Evolutionary conservation across 2,113 vertebrate genomes (phyloP), one percentile per base, ranked within the genome.

Genomic region (Sinocyclocheilus anshuiensis): DNA sequence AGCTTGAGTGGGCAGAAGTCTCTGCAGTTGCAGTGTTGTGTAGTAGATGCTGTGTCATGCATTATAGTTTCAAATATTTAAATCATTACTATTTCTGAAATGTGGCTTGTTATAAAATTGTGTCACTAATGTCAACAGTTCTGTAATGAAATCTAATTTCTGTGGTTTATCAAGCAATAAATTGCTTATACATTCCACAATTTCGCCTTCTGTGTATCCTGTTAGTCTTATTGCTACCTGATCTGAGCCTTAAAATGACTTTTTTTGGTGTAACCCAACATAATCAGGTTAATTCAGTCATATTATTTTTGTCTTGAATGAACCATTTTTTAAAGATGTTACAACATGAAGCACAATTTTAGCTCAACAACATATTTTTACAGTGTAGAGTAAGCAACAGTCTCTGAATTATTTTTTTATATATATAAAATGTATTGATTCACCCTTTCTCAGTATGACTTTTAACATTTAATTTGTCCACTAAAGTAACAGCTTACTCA

Each of bases 401-500:
- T 55, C 6, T 55, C 16, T 55, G 15, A 16, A 53, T 53, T 15
- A 1, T 9, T 53, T 33, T 3, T 33, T 3, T 33, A 12, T 50
- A 50, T 50, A 50, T 50, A 12, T 12, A 50, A 48, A 7, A 16
- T 53, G 1, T 53, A 53, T 69, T 69, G 26, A 42, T 72, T 72
- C 20, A 22, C 69, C 1, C 9, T 22, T 72, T n/a, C 36, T 72
- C 69, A 42, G 36, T n/a, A 42, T 42, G 69, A 72, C 33, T 72
- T 72, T 39, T 72, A 42, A 4, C 9, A 39, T 42, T 42, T 77
- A 15, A 2, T 10, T 42, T 26, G 12, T 55, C 10, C 42, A 10
- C 71, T 87, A 26, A 81, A 71, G 67, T 10, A 71, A 77, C 59
- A 22, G 86, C 18, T 45, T 10, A 45, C 42, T 45, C 42, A 36